Percentiles rank a stretch among this genome's conserved stretches.
phyloP scores from a whole-genome alignment of 2,113 vertebrate species.

The Dasypus novemcinctus region DNA sequence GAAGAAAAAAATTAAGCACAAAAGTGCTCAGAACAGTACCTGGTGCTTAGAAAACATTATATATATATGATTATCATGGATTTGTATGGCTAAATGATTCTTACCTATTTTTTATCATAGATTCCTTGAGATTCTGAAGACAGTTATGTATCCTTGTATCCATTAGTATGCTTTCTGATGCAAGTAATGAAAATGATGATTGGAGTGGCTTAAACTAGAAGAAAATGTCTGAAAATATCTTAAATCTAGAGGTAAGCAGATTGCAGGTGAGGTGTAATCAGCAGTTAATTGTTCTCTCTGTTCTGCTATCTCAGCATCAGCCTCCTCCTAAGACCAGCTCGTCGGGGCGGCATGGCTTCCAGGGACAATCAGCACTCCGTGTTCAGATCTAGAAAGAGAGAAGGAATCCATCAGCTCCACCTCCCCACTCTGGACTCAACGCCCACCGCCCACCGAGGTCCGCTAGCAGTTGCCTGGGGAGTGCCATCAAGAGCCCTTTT shows the following conservation, averaged over 20 bases:
- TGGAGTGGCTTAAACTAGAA: neutral
- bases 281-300: neutral
- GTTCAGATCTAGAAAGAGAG: neutral
- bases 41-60: neutral
- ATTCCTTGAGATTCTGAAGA: neutral
- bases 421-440: neutral
- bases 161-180: neutral
- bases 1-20: neutral
- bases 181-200: neutral
- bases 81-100: neutral
- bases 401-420: neutral
- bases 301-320: neutral
- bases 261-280: neutral
- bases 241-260: neutral
- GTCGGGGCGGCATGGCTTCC: neutral
- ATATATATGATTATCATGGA: neutral
- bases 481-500: neutral
- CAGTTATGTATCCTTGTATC: neutral
- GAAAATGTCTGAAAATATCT: neutral
- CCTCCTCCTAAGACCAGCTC: neutral
- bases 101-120: neutral
- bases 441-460: accelerated
- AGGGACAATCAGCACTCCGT: neutral
- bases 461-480: neutral
- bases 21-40: neutral